Conservation (phyloP, 2,797 vertebrate genomes). For the Pteronotus mesoamericanus region DNA sequence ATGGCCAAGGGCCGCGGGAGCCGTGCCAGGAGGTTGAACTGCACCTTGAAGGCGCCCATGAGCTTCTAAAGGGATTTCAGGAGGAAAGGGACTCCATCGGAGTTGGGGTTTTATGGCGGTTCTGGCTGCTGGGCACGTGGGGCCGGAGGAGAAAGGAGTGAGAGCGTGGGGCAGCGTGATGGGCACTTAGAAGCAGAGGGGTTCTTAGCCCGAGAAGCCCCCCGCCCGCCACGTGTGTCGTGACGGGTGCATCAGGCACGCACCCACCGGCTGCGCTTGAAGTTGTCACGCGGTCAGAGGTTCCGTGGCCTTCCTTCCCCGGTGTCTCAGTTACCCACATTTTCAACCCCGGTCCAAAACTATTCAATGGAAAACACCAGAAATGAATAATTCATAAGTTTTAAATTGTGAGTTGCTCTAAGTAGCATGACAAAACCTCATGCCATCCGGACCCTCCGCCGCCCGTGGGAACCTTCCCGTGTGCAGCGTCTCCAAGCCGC, state of each 20-base stretch:
- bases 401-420: background rate
- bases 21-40: fast-evolving
- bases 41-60: background rate
- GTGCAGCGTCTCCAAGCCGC: too few relatives aligned
- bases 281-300: too few relatives aligned
- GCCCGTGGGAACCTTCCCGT: background rate
- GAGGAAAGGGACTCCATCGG: fast-evolving
- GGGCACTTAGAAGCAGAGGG: background rate
- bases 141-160: background rate
- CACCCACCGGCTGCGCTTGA: too few relatives aligned
- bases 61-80: background rate
- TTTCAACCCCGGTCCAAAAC: background rate
- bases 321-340: background rate
- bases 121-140: background rate
- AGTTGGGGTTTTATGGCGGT: background rate
- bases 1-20: background rate
- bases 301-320: too few relatives aligned
- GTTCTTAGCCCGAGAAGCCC: background rate
- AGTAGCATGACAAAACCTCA: background rate
- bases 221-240: fast-evolving
- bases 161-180: background rate
- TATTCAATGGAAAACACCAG: background rate
- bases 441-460: background rate
- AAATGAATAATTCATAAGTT: background rate
- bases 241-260: too few relatives aligned